A percentile compares a stretch with the other conserved stretches of the same genome.
Conservation (phyloP, 2,113 vertebrate genomes). For the Sinocyclocheilus grahami region DNA sequence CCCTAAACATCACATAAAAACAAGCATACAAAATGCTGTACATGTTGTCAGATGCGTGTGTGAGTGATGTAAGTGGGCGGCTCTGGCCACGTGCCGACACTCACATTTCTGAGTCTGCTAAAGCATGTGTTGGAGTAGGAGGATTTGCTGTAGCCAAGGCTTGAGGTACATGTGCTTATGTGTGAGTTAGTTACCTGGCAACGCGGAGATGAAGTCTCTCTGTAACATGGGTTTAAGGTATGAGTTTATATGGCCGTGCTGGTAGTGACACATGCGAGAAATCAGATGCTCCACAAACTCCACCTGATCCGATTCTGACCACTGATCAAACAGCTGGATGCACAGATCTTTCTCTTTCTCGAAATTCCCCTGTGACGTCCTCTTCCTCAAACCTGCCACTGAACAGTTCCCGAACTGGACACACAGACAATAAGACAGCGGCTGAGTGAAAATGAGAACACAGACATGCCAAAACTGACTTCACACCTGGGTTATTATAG, state of each 20-base stretch:
- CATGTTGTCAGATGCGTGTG: slow-evolving; percentile 7
- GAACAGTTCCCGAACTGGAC: slow-evolving; percentile 91
- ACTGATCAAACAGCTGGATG: slow-evolving; percentile 97
- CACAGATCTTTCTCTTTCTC: slow-evolving; percentile 98
- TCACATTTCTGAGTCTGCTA: slow-evolving; percentile 14
- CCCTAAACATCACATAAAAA: neutral
- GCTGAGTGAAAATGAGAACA: no score
- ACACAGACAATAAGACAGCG: slow-evolving; percentile 1
- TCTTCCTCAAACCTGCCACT: slow-evolving; percentile 91
- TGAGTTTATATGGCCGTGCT: slow-evolving; percentile 99
- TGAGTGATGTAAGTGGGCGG: slow-evolving; percentile 15
- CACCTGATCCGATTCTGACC: slow-evolving; percentile 98
- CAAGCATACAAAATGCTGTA: neutral
- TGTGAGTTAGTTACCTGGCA: slow-evolving; percentile 84
- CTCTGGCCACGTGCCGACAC: neutral
- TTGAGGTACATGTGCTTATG: neutral
- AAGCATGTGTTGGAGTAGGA: neutral
- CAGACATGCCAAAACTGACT: no score
- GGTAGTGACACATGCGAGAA: slow-evolving; percentile 99
- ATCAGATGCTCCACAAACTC: slow-evolving; percentile 99
- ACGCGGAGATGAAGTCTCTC: slow-evolving; percentile 96
- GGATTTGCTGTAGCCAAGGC: neutral
- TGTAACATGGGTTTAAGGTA: slow-evolving; percentile 99
- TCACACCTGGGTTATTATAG: no score
- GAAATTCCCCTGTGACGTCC: slow-evolving; percentile 92